Percentiles rank a stretch among this genome's conserved stretches.
These are phyloP conservation scores for Patiria pectinifera DNA, from an alignment of 53 echinoderm and acorn worm species.

Conservation along the genomic window DNA sequence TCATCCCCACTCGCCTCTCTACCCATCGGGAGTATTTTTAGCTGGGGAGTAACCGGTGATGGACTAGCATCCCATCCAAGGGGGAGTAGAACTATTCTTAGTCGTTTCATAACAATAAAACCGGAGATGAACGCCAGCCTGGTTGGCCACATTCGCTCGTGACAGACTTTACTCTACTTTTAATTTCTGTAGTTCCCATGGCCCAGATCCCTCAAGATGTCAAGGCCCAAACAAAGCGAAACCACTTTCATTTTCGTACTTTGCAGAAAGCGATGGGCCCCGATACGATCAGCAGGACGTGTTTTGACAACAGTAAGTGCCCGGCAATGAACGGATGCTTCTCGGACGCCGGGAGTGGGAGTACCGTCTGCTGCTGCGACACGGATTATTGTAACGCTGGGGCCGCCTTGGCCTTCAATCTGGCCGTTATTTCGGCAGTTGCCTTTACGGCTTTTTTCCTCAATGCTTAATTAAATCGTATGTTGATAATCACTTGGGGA, in stretches of 20 bases:
- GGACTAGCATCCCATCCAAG: no score
- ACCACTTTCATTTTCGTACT: not conserved
- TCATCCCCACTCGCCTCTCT: no score
- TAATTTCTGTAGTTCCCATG: no score
- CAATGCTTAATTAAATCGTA: not conserved
- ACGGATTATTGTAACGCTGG: conserved; percentile 21
- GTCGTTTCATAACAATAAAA: no score
- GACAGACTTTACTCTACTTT: no score
- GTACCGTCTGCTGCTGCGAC: conserved; percentile 32
- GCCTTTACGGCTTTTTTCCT: not conserved
- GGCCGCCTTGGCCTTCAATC: not conserved
- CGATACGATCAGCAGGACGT: not conserved
- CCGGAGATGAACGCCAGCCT: no score
- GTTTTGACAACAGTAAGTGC: not conserved
- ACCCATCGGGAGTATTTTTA: no score
- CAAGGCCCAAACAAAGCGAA: no score
- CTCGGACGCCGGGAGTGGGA: not conserved
- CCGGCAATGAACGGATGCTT: not conserved
- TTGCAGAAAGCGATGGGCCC: not conserved
- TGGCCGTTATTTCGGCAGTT: not conserved
- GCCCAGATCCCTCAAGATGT: not conserved
- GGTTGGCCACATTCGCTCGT: no score
- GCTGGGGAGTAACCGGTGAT: no score
- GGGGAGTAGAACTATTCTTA: no score
- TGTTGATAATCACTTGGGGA: not conserved